phyloP scores from a whole-genome alignment of 1,140 invertebrate species.

The Listronotus oregonensis region DNA sequence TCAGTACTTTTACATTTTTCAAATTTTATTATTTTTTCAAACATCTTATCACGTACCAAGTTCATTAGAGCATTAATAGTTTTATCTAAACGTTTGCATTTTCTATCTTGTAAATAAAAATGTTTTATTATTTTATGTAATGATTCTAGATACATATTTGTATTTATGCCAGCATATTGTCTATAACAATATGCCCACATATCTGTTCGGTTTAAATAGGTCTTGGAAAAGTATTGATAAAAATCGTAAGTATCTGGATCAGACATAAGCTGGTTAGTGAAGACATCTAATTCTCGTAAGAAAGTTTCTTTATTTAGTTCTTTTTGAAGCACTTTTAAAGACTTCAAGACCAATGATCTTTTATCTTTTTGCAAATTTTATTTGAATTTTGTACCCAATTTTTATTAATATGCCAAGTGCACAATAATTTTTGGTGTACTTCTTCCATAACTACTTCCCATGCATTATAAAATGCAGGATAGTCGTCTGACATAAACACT shows the following conservation, averaged over 20 bases:
- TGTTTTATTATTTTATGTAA: constrained; percentile 35
- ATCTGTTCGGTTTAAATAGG: no score
- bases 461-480: constrained; percentile 21
- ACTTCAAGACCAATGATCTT: no score
- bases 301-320: no score
- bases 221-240: no score
- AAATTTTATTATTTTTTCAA: constrained; percentile 9
- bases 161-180: constrained; percentile 34
- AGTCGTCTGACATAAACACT: constrained; percentile 27
- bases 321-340: no score
- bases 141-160: no score
- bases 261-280: no score
- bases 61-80: constrained; percentile 16
- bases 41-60: constrained; percentile 14
- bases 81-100: constrained; percentile 26
- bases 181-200: no score
- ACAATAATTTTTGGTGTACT: constrained; percentile 20
- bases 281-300: no score
- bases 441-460: constrained; percentile 23
- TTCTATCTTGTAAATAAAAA: constrained; percentile 22
- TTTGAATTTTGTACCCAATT: constrained; percentile 27
- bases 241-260: no score
- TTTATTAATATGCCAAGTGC: constrained; percentile 30
- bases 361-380: no score
- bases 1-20: constrained; percentile 5